A percentile compares a stretch with the other conserved stretches of the same genome.
These are phyloP conservation scores for Alauda arvensis DNA, from an alignment of 2,797 vertebrate genomes.

Conservation along the genomic window DNA sequence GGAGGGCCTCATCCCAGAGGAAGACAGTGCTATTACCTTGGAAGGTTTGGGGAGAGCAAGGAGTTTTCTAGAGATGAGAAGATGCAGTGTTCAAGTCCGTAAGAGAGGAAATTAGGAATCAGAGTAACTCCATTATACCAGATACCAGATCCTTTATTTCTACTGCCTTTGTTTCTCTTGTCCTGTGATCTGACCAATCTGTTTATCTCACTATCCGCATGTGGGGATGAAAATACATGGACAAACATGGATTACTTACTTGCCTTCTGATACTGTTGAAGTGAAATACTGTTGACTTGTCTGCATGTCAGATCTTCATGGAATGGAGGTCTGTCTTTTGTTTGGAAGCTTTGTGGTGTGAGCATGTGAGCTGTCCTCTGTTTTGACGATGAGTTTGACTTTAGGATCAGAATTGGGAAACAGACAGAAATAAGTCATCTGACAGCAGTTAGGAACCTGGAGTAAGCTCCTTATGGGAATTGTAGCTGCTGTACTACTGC, in stretches of 20 bases:
- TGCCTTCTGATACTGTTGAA: background rate
- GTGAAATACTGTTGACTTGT: background rate
- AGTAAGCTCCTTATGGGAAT: background rate
- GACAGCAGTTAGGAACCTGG: background rate
- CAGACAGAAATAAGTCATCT: background rate
- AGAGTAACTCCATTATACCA: background rate
- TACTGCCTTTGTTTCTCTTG: background rate
- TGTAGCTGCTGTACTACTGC: background rate
- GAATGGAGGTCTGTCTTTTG: background rate
- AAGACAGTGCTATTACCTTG: background rate
- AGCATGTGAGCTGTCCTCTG: background rate
- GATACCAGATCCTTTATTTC: background rate
- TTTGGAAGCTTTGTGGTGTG: background rate
- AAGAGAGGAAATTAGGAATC: background rate
- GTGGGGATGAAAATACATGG: background rate
- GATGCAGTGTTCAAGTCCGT: rapidly evolving
- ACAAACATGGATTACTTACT: background rate
- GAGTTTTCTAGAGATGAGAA: background rate
- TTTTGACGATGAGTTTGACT: background rate
- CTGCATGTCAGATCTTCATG: background rate
- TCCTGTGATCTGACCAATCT: background rate
- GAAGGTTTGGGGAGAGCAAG: background rate
- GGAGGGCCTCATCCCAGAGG: no score
- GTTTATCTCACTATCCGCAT: rapidly evolving
- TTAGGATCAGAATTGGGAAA: background rate